These are phyloP conservation scores for Ommatoiulus sabulosus DNA, from an alignment of 2,888 invertebrate species.

Conservation along the genomic window DNA sequence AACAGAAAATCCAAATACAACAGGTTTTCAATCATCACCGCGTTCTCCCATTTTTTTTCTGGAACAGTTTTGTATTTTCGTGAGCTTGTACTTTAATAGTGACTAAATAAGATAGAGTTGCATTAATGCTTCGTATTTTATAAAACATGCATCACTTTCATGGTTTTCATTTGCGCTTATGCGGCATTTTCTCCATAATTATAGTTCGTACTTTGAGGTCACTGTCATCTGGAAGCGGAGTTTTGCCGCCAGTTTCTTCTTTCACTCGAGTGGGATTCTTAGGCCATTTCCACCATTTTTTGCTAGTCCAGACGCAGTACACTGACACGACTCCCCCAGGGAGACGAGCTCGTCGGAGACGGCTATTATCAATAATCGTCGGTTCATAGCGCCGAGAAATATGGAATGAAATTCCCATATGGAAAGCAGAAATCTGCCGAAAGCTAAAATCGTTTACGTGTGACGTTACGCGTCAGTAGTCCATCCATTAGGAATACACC, in stretches of 20 bases:
- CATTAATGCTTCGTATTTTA: too few species aligned
- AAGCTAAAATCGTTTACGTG: background rate
- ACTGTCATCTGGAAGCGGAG: background rate
- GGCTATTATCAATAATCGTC: conserved; percentile 9
- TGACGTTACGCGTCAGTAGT: background rate
- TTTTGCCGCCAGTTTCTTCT: background rate
- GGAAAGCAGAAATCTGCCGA: background rate
- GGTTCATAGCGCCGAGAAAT: background rate
- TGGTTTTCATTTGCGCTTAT: background rate
- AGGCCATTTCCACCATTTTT: conserved; percentile 7
- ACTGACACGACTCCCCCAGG: conserved; percentile 11
- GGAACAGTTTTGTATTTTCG: too few species aligned
- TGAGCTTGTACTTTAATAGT: too few species aligned
- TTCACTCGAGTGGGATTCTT: background rate
- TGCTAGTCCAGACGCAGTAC: conserved; percentile 16
- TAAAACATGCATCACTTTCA: too few species aligned
- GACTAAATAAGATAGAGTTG: too few species aligned
- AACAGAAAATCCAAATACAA: too few species aligned
- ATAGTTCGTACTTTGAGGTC: background rate
- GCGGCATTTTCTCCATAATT: background rate
- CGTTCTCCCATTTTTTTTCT: too few species aligned
- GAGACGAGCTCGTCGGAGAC: background rate
- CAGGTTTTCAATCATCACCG: too few species aligned
- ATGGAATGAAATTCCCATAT: conserved; percentile 18
- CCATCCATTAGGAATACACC: background rate